phyloP scores from a whole-genome alignment of 2,797 vertebrate genomes.

The Luscinia luscinia region DNA sequence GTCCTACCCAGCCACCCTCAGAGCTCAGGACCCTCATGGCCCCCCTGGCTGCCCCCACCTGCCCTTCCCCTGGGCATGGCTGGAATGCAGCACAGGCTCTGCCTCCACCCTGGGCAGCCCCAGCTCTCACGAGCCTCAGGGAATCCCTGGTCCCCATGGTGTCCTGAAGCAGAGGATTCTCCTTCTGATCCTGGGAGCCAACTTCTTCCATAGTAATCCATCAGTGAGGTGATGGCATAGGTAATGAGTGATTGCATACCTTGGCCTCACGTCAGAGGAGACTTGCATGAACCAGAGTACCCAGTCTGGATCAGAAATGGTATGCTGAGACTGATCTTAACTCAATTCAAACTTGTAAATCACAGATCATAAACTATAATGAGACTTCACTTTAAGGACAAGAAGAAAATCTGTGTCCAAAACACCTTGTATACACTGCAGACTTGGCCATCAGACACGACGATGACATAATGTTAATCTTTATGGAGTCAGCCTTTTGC shows the following conservation, averaged over 20 bases:
- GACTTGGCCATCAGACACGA: conserved; percentile 15
- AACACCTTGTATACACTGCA: conserved; percentile 38
- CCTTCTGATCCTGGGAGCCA: neutral
- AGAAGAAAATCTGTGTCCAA: conserved; percentile 40
- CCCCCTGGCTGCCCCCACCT: fast-evolving
- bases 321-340: conserved; percentile 17
- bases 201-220: neutral
- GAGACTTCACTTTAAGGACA: conserved; percentile 28
- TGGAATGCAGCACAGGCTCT: neutral
- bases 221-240: fast-evolving
- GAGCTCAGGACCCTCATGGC: neutral
- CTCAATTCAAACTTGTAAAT: conserved; percentile 51
- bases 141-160: neutral
- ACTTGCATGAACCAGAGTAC: neutral
- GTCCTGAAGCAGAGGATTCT: neutral
- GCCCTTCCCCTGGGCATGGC: neutral
- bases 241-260: neutral
- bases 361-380: conserved; percentile 56
- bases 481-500: conserved; percentile 9
- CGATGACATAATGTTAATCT: conserved; percentile 30
- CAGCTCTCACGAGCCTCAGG: fast-evolving
- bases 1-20: neutral
- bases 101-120: fast-evolving
- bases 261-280: neutral
- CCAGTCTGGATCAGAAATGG: conserved; percentile 28